These are phyloP conservation scores for Andrena minutula DNA, from an alignment of 2,888 invertebrate species.

Conservation along the genomic window DNA sequence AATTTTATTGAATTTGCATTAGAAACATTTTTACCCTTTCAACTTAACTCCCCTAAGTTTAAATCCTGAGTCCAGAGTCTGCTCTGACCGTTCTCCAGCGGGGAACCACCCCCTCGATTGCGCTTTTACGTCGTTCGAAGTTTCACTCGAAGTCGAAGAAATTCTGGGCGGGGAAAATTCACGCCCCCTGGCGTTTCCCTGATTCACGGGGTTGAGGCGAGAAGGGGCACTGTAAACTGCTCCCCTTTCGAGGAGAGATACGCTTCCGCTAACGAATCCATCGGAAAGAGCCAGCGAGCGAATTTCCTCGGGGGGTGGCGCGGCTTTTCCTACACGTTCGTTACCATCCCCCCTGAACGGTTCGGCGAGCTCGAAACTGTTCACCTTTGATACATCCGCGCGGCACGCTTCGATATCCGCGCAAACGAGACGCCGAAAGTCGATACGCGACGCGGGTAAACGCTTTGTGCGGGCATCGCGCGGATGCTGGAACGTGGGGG, in stretches of 20 bases:
- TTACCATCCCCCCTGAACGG: conserved; percentile 9
- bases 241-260: neutral
- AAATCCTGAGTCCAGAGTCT: too few relatives aligned
- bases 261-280: conserved; percentile 25
- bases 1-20: too few relatives aligned
- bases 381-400: conserved; percentile 37
- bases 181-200: too few relatives aligned
- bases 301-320: neutral
- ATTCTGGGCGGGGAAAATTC: too few relatives aligned
- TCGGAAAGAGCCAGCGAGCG: neutral
- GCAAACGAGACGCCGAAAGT: conserved; percentile 28
- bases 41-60: too few relatives aligned
- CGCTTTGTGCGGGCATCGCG: conserved; percentile 19
- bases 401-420: conserved; percentile 8
- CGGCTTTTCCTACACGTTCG: neutral
- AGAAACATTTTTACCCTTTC: too few relatives aligned
- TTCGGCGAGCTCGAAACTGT: conserved; percentile 17
- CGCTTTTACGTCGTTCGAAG: too few relatives aligned
- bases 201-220: too few relatives aligned
- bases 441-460: conserved; percentile 16
- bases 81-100: too few relatives aligned
- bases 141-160: too few relatives aligned
- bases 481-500: neutral
- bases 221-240: too few relatives aligned
- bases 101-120: too few relatives aligned